Percentiles rank a stretch among this genome's conserved stretches.
Conservation (phyloP, 1,140 invertebrate species). For the Leptinotarsa defecta region DNA sequence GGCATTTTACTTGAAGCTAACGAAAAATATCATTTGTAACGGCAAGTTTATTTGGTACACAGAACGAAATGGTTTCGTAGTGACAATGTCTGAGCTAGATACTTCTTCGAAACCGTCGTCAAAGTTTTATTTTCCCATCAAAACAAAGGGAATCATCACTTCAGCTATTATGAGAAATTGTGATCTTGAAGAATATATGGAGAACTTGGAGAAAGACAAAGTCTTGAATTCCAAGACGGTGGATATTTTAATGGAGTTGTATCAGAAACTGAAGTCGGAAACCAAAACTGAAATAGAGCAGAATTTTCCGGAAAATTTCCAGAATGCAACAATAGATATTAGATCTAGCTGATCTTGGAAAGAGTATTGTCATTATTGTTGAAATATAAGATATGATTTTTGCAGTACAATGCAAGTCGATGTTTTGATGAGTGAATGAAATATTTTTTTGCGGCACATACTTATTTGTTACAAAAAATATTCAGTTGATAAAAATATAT, state of each 20-base stretch:
- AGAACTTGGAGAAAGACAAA: not conserved
- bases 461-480: no score
- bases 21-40: not conserved
- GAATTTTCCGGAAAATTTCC: not conserved
- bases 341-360: not conserved
- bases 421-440: no score
- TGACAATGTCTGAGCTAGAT: not conserved
- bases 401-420: no score
- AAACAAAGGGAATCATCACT: not conserved
- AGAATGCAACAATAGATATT: not conserved
- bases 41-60: constrained; percentile 7
- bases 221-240: not conserved
- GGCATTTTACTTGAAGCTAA: not conserved
- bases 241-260: not conserved
- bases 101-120: no score
- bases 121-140: not conserved
- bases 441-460: no score
- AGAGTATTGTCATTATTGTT: not conserved
- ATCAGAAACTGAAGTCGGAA: not conserved
- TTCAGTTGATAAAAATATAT: no score
- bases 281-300: not conserved
- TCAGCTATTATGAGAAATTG: constrained; percentile 7
- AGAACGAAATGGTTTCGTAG: constrained; percentile 4
- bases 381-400: not conserved
- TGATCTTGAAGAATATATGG: constrained; percentile 6